Base-by-base conservation (phyloP, 2,113 vertebrate genomes). In the Nansenia antarctica region DNA sequence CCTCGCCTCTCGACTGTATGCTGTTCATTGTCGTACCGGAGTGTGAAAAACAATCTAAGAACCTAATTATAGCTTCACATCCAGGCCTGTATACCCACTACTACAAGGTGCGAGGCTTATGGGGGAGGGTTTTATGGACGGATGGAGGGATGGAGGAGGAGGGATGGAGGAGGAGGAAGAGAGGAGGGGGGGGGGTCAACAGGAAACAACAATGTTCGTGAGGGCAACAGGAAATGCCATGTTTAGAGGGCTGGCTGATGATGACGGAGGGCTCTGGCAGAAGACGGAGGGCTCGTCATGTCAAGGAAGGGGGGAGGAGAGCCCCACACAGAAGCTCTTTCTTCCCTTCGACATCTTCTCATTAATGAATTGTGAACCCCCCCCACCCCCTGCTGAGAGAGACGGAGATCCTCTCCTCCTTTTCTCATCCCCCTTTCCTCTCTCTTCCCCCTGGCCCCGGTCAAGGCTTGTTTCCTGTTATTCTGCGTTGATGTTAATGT, bases 201-300 rank as follows among this genome's bases (percentile, higher is more conserved):
- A 69, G 77, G 72, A 86, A 84, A 69, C 77, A 65, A 24, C 66
- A 69, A 66, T 39, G 73, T 85, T 74, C 69, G 68, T 59, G 66
- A 74, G 80, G 84, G 84, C 75, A 90, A 87, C 87, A 85, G 87
- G 89, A 91, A 88, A 79, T 74, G 73, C 81, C 80, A 74, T 88
- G 85, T 90, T 91, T 91, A 91, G 86, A 85, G 76, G 73, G 62
- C 27, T 58, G 47, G 34, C 65, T 85, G 82, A 77, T 80, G 61
- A 60, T 74, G 73, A 70, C 76, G 86, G 82, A 82, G 73, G 68
- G 66, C 62, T 35, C 72, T 63, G 70, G 70, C 61, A 49, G 62
- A 42, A 73, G 69, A 71, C 74, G 52, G 77, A 77, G 77, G n/a
- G n/a, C n/a, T 75, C 72, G 80, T 78, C 70, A 69, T 69, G n/a